Conservation (phyloP, 2,113 vertebrate genomes). For the Micromys minutus region DNA sequence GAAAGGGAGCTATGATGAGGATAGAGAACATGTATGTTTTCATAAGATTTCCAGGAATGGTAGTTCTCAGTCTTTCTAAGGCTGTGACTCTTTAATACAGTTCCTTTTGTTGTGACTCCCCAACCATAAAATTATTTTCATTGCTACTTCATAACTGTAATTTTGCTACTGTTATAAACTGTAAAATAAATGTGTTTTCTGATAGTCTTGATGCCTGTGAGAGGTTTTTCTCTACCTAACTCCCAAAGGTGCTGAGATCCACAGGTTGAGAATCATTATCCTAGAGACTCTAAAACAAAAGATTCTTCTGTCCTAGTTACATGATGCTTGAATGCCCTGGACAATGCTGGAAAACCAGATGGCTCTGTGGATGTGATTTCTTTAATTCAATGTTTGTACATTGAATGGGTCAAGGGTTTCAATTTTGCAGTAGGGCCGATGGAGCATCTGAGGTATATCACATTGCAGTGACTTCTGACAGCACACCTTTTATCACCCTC, state of each 20-base stretch:
- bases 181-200: not conserved
- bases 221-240: not conserved
- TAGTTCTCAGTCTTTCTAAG: not conserved
- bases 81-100: not conserved
- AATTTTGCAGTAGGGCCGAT: not conserved
- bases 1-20: not conserved
- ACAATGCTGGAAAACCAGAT: not conserved
- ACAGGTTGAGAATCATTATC: not conserved
- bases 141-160: not conserved
- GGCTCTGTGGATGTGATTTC: fast-evolving
- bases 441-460: not conserved
- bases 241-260: not conserved
- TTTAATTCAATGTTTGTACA: not conserved
- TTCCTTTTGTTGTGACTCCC: not conserved
- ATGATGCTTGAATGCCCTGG: not conserved
- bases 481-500: not conserved
- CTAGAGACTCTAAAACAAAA: not conserved
- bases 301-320: not conserved
- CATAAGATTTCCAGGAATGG: not conserved
- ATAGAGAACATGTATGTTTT: not conserved
- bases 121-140: not conserved
- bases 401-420: not conserved
- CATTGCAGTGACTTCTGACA: not conserved
- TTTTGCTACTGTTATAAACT: not conserved
- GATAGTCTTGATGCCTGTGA: not conserved